phyloP scores from a whole-genome alignment of 2,113 vertebrate genomes.

The Ptyas mucosa region DNA sequence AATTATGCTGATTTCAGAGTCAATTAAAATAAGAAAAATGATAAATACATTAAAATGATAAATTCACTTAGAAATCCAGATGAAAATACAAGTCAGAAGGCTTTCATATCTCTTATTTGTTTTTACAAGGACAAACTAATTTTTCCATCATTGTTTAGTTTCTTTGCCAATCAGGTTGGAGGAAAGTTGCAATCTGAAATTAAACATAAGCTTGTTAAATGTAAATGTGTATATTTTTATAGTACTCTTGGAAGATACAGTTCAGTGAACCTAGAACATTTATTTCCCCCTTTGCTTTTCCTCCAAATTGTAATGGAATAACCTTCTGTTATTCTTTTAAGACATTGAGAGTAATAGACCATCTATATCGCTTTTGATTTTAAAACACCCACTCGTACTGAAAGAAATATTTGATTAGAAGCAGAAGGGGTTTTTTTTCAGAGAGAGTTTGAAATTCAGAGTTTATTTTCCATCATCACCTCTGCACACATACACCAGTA shows the following conservation, averaged over 20 bases:
- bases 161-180: slow-evolving; percentile 20
- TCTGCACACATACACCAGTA: slow-evolving; percentile 42
- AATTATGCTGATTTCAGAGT: not conserved
- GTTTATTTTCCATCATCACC: slow-evolving; percentile 75
- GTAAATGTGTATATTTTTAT: slow-evolving; percentile 30
- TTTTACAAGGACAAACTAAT: not conserved
- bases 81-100: not conserved
- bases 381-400: slow-evolving; percentile 51
- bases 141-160: slow-evolving; percentile 38
- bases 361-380: slow-evolving; percentile 40
- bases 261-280: slow-evolving; percentile 42
- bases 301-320: slow-evolving; percentile 63
- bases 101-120: not conserved
- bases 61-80: not conserved
- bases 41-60: not conserved
- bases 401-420: slow-evolving; percentile 72
- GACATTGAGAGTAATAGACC: slow-evolving; percentile 52
- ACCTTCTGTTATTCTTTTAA: slow-evolving; percentile 55
- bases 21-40: not conserved
- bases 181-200: slow-evolving; percentile 37
- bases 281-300: slow-evolving; percentile 57
- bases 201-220: slow-evolving; percentile 13
- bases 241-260: slow-evolving; percentile 44
- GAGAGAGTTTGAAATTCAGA: slow-evolving; percentile 71
- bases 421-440: slow-evolving; percentile 60